phyloP scores from a whole-genome alignment of 2,888 invertebrate genomes.

The Acanthococcus lagerstroemiae region DNA sequence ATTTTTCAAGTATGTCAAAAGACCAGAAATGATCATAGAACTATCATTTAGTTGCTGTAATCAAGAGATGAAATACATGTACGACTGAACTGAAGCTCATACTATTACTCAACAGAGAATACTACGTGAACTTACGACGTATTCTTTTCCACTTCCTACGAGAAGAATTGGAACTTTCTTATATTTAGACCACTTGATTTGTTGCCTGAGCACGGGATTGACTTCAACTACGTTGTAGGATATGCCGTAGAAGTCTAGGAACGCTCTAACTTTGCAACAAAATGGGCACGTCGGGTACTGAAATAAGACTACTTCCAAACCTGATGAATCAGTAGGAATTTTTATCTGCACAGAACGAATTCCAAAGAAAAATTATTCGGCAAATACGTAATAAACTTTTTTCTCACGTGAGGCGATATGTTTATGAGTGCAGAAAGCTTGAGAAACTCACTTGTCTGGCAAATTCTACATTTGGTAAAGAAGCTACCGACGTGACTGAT shows the following conservation, averaged over 20 bases:
- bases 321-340: conserved; percentile 11
- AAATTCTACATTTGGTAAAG: not conserved
- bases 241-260: conserved; percentile 83
- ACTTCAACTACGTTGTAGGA: conserved; percentile 95
- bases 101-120: not conserved
- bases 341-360: conserved; percentile 12
- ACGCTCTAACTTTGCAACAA: conserved; percentile 87
- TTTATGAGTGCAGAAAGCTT: not conserved
- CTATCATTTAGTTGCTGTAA: conserved; percentile 83
- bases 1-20: conserved; percentile 66
- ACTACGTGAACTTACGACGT: conserved; percentile 50
- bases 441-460: not conserved
- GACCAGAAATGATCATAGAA: conserved; percentile 79
- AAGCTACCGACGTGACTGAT: too few species aligned
- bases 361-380: not conserved
- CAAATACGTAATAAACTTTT: too few species aligned
- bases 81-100: not conserved
- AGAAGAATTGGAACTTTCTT: conserved; percentile 91
- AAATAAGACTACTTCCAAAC: conserved; percentile 65
- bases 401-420: too few species aligned
- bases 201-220: conserved; percentile 82
- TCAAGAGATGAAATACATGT: conserved; percentile 11
- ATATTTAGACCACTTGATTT: conserved; percentile 86
- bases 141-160: conserved; percentile 60
- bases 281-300: conserved; percentile 98